These are phyloP conservation scores for Pogonomyrmex californicus DNA, from an alignment of 1,140 invertebrate species.

Conservation along the genomic window DNA sequence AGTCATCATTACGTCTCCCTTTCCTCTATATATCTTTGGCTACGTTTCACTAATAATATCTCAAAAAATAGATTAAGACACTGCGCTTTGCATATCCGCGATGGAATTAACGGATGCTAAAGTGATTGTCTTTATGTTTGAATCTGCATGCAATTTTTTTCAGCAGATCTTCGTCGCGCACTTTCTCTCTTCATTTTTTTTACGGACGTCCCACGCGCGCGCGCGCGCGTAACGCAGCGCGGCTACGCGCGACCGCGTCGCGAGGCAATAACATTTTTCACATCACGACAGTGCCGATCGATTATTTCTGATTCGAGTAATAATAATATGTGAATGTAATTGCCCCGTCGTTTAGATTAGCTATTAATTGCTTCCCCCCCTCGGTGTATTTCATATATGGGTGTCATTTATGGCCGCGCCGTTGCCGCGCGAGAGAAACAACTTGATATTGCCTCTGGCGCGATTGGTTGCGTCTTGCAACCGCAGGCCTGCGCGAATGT, in stretches of 20 bases:
- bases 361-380: conserved; percentile 73
- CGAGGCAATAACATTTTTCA: conserved; percentile 28
- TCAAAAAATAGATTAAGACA: conserved; percentile 1
- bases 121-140: neutral
- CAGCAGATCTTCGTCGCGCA: neutral
- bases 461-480: conserved; percentile 45
- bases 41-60: neutral
- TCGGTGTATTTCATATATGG: conserved; percentile 71
- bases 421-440: conserved; percentile 49
- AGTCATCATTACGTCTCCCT: no score
- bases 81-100: neutral
- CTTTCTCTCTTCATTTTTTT: neutral
- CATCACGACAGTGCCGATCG: conserved; percentile 29
- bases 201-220: neutral
- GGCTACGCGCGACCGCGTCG: neutral
- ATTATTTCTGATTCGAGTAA: conserved; percentile 70
- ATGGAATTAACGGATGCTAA: neutral
- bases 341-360: conserved; percentile 69
- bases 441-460: conserved; percentile 71
- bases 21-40: no score
- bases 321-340: conserved; percentile 71
- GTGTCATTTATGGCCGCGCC: conserved; percentile 72
- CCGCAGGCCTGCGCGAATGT: conserved; percentile 11
- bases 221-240: neutral
- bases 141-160: neutral